These are phyloP conservation scores for Caenorhabditis elegans DNA, from an alignment of 1,140 invertebrate genomes.

Conservation along the genomic window DNA sequence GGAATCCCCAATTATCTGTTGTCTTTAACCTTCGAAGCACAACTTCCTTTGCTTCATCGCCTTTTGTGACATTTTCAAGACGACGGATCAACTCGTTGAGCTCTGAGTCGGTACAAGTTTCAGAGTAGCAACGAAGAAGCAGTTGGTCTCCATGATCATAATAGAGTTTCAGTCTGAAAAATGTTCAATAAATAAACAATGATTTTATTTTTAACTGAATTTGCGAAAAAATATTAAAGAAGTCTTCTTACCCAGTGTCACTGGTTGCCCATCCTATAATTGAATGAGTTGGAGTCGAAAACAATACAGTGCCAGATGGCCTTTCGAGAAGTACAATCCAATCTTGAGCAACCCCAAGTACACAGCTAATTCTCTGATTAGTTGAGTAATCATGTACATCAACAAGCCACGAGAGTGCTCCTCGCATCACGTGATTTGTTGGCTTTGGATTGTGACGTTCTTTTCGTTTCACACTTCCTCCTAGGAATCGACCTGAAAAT, in stretches of 20 bases:
- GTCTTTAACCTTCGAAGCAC: constrained; percentile 78
- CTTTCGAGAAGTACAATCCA: constrained; percentile 84
- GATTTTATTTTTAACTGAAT: no score
- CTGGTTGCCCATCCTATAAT: constrained; percentile 78
- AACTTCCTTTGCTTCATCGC: constrained; percentile 70
- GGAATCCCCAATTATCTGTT: constrained; percentile 86
- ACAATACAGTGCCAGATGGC: constrained; percentile 78
- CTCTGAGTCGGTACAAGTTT: constrained; percentile 57
- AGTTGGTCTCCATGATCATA: constrained; percentile 66
- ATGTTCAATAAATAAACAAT: no score
- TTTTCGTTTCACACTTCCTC: constrained; percentile 72
- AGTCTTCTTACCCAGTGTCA: constrained; percentile 56
- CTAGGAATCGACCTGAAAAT: constrained; percentile 56
- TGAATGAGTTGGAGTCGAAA: constrained; percentile 80
- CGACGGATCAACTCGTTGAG: constrained; percentile 53
- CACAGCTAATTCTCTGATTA: constrained; percentile 74
- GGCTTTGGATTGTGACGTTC: constrained; percentile 73
- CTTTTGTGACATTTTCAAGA: constrained; percentile 38
- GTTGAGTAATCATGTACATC: constrained; percentile 72
- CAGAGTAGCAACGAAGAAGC: constrained; percentile 56
- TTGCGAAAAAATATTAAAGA: no score
- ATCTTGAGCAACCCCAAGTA: constrained; percentile 83
- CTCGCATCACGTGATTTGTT: constrained; percentile 73
- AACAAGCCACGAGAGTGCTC: constrained; percentile 79
- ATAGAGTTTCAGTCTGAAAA: constrained; percentile 60